Evolutionary conservation across 2,797 vertebrate genomes (phyloP).

Genomic region (Manis javanica): DNA sequence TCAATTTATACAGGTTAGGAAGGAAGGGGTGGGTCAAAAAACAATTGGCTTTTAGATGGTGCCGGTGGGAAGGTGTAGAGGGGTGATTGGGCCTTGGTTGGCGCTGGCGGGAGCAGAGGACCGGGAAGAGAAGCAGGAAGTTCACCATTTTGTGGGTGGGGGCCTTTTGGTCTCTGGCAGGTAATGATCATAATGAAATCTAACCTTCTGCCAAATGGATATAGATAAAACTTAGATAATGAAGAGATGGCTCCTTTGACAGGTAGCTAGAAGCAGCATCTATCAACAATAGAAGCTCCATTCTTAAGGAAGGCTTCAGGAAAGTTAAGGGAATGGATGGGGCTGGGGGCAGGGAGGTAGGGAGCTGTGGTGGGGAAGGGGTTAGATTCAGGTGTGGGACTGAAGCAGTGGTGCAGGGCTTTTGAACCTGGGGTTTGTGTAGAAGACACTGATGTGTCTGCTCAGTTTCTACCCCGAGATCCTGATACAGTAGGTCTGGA

Average conservation of each 20-base stretch:
- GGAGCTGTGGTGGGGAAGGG: neutral
- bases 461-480: neutral
- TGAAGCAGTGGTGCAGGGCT: neutral
- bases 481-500: neutral
- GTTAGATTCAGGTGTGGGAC: neutral
- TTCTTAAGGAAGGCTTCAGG: neutral
- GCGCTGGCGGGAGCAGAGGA: no score
- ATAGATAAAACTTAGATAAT: conserved; percentile 39
- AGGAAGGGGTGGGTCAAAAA: no score
- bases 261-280: neutral
- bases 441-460: neutral
- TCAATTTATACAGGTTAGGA: no score
- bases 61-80: no score
- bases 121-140: no score
- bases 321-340: neutral
- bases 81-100: no score
- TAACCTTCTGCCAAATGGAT: conserved; percentile 32
- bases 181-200: conserved; percentile 60
- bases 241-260: neutral
- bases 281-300: neutral
- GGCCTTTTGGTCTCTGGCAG: no score
- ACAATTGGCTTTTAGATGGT: no score
- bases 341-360: neutral
- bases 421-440: neutral
- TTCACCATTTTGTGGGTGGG: no score